Evolutionary conservation across 2,888 invertebrate genomes (phyloP).

Genomic region (Congeria kusceri): DNA sequence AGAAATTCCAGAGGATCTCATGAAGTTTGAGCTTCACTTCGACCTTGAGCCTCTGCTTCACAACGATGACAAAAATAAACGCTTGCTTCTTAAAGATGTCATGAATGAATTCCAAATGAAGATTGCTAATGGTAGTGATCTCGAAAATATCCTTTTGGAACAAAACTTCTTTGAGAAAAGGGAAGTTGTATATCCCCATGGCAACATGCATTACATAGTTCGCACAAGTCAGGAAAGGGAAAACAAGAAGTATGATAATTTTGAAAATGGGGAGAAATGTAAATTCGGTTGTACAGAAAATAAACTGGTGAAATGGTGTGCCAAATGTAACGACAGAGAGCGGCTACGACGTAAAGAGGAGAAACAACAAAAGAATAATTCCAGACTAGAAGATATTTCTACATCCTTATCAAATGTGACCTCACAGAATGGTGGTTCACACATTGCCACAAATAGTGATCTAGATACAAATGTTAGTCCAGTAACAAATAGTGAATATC

Average conservation of each 20-base stretch:
- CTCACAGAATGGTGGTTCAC: no score
- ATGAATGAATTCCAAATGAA: slow-evolving; percentile 50
- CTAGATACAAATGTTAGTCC: background rate
- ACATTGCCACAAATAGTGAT: slow-evolving; percentile 3
- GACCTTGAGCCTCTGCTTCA: slow-evolving; percentile 93
- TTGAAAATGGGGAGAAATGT: slow-evolving; percentile 26
- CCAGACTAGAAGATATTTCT: slow-evolving; percentile 17
- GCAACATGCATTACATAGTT: slow-evolving; percentile 45
- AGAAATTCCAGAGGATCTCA: slow-evolving; percentile 89
- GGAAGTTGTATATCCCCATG: slow-evolving; percentile 45
- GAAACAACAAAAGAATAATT: slow-evolving; percentile 32
- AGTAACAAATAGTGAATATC: no score
- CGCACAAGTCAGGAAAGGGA: slow-evolving; percentile 48
- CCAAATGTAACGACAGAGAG: slow-evolving; percentile 62
- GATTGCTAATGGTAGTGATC: slow-evolving; percentile 4
- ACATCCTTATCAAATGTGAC: no score
- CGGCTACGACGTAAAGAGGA: slow-evolving; percentile 45
- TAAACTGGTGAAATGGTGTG: slow-evolving; percentile 54
- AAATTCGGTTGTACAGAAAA: slow-evolving; percentile 62
- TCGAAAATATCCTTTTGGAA: slow-evolving; percentile 4
- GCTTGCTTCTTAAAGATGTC: slow-evolving; percentile 58
- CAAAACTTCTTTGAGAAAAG: slow-evolving; percentile 40
- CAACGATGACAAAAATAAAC: slow-evolving; percentile 90
- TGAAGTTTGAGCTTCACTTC: slow-evolving; percentile 94
- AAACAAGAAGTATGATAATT: slow-evolving; percentile 39